Evolutionary conservation across 2,888 invertebrate genomes (phyloP).

Genomic region (Operophtera brumata): DNA sequence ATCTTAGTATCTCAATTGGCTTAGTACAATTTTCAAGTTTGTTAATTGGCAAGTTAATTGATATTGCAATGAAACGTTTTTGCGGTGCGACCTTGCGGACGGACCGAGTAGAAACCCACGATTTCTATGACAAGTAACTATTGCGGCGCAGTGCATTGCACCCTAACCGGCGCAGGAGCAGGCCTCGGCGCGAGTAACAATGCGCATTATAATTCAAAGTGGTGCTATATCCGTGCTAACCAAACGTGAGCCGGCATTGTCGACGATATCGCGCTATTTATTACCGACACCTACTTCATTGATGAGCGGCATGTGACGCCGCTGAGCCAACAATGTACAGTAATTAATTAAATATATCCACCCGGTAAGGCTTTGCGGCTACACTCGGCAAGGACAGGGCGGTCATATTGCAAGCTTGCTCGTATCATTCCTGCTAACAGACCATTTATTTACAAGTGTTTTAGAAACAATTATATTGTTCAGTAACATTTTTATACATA

Average conservation of each 20-base stretch:
- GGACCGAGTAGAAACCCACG: conserved; percentile 58
- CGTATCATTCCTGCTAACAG: conserved; percentile 8
- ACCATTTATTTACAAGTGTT: not conserved
- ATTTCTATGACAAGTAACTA: conserved; percentile 73
- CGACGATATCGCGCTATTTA: conserved; percentile 46
- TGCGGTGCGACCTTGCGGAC: conserved; percentile 51
- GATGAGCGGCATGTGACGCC: conserved; percentile 40
- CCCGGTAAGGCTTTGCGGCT: conserved; percentile 13
- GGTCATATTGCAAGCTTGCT: conserved; percentile 4
- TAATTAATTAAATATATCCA: conserved; percentile 16
- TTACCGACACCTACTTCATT: conserved; percentile 45
- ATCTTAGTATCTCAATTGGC: conserved; percentile 24
- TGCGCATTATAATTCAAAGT: conserved; percentile 78
- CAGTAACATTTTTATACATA: not conserved
- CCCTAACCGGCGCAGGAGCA: conserved; percentile 62
- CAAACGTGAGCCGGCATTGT: conserved; percentile 65
- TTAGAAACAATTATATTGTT: not conserved
- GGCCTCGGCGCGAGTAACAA: conserved; percentile 66
- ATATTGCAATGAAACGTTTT: conserved; percentile 36
- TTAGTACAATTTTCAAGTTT: conserved; percentile 24
- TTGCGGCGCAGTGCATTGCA: conserved; percentile 76
- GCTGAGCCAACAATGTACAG: conserved; percentile 11
- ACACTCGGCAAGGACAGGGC: conserved; percentile 15
- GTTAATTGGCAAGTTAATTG: conserved; percentile 35
- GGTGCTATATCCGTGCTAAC: conserved; percentile 74